Base-by-base conservation (phyloP, 2,113 vertebrate genomes). In the Burhinus oedicnemus region DNA sequence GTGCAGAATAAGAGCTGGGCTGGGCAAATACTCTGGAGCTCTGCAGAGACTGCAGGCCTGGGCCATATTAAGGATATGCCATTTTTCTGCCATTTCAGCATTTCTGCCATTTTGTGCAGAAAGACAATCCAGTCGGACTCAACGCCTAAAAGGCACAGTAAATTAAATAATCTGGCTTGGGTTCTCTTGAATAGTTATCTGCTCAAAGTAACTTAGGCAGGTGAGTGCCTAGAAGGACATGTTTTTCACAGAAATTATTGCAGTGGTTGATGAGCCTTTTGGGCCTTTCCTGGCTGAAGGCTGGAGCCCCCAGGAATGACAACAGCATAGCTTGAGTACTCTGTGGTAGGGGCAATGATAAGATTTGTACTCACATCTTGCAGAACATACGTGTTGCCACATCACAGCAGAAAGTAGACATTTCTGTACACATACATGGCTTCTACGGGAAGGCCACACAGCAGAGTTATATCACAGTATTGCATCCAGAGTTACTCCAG, bases 71-170 rank as follows among this genome's bases (percentile, higher is more conserved):
- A 69, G 44, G 11, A 32, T 38, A 81, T 60, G 17, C 1, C 9
- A 18, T n/a, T 72, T 87, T 91, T 51, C 21, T 69, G 14, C 9
- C 26, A 23, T 64, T 89, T 82, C 27, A 55, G 16, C 4, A 71
- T 85, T 85, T 92, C 42, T 75, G 36, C 22, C 5, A 22, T 55
- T 70, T 82, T 79, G 21, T 65, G 16, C 22, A 64, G 47, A 55
- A 85, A 68, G 11, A 7, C 0, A 61, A 91, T 55, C 17, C 23
- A 11, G 49, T 47, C 32, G 77, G 64, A 78, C 18, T 74, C 52
- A 44, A 55, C 0, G 0, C 9, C 29, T 61, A 49, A 23, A 49
- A 49, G 36, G 10, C 21, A 34, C 13, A 74, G 40, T 36, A 83
- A 76, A 83, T 55, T 32, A 65, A 71, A 83, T 72, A 64, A 36